A percentile compares a stretch with the other conserved stretches of the same genome.
Evolutionary conservation across 2,113 vertebrate genomes (phyloP).

Genomic region (Ciconia maguari): DNA sequence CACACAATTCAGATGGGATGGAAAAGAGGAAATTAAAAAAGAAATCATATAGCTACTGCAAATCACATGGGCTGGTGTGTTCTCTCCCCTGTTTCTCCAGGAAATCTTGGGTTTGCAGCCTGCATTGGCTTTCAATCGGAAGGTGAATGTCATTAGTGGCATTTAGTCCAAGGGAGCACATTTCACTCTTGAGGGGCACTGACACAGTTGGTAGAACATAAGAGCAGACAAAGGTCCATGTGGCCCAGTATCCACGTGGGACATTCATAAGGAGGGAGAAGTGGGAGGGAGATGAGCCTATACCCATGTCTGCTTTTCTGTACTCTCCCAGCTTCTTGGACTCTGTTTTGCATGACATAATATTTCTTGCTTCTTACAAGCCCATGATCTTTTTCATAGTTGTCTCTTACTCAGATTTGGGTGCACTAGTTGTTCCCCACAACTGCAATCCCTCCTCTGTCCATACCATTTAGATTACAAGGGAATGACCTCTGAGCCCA

Average conservation of each 20-base stretch:
- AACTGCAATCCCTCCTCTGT: background rate
- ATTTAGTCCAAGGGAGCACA: background rate
- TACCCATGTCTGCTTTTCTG: background rate
- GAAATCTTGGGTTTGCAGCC: background rate
- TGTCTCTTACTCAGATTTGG: background rate
- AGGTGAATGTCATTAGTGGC: background rate
- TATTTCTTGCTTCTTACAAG: background rate
- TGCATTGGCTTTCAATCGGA: background rate
- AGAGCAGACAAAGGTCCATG: background rate
- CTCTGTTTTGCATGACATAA: background rate
- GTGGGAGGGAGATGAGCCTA: background rate
- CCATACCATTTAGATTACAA: background rate
- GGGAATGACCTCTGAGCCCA: background rate
- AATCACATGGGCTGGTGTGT: background rate
- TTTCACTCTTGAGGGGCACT: background rate
- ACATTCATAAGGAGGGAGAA: background rate
- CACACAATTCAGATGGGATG: background rate
- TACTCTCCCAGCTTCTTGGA: background rate
- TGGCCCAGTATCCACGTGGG: too few relatives aligned
- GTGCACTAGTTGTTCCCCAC: background rate
- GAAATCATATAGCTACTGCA: background rate
- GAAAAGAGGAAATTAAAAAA: constrained; percentile 32
- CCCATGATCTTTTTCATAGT: background rate
- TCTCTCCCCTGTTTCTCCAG: background rate
- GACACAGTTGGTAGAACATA: background rate